Percentiles rank a stretch among this genome's conserved stretches.
phyloP scores from a whole-genome alignment of 2,888 invertebrate genomes.

The Tenthredo notha region DNA sequence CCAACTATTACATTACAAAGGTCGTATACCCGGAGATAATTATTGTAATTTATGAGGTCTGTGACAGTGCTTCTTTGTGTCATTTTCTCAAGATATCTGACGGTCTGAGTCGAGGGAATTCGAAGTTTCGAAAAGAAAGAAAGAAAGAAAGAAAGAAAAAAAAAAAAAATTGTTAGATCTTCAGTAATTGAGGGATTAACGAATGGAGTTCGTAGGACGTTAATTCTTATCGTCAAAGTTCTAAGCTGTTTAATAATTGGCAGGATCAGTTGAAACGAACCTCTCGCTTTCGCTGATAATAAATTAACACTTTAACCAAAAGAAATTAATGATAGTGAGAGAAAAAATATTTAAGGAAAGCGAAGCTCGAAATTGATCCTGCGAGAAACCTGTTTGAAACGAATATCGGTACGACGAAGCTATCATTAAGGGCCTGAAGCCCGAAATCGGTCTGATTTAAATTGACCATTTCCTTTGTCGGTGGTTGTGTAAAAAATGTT shows the following conservation, averaged over 20 bases:
- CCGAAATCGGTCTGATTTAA: conserved; percentile 44
- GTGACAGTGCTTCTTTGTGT: conserved; percentile 4
- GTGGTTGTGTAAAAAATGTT: background rate
- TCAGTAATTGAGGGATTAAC: background rate
- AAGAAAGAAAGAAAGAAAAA: too few species aligned
- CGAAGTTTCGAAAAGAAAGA: background rate
- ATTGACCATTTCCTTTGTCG: conserved; percentile 43
- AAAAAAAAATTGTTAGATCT: background rate
- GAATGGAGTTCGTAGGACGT: background rate
- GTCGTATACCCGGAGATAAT: background rate
- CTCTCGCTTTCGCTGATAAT: conserved; percentile 15
- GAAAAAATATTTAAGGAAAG: conserved; percentile 24
- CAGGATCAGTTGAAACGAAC: background rate
- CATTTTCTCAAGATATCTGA: background rate
- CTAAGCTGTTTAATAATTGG: background rate
- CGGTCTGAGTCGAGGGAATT: background rate
- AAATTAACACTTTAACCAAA: background rate
- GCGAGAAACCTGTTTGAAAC: conserved; percentile 40
- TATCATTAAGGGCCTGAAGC: conserved; percentile 46
- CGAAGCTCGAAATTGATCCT: conserved; percentile 43
- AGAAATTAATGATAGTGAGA: background rate
- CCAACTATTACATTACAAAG: conserved; percentile 28
- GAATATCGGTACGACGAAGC: conserved; percentile 45
- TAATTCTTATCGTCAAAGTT: background rate
- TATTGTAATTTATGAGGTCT: conserved; percentile 27